Percentiles rank a stretch among this genome's conserved stretches.
These are phyloP conservation scores for Heliconius hermathena DNA, from an alignment of 1,140 invertebrate species.

Conservation along the genomic window DNA sequence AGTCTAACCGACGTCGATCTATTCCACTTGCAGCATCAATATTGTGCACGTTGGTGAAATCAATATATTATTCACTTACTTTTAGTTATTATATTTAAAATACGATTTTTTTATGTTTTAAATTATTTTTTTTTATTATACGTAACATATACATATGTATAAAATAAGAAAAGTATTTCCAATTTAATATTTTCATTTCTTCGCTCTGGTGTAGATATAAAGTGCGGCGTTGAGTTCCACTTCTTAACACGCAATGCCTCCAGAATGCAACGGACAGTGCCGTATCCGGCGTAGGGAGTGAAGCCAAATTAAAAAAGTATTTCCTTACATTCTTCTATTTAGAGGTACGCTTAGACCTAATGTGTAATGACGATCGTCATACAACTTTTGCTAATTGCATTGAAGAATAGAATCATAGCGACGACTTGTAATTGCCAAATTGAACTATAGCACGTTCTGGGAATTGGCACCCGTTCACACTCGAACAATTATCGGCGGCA, in stretches of 20 bases:
- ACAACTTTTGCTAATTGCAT: not conserved
- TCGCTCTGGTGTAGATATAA: too few species aligned
- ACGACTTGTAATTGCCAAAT: constrained; percentile 61
- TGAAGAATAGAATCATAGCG: constrained; percentile 47
- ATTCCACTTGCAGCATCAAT: constrained; percentile 24
- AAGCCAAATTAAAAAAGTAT: not conserved
- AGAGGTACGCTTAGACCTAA: not conserved
- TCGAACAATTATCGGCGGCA: constrained; percentile 69
- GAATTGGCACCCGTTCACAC: constrained; percentile 67
- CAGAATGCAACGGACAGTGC: too few species aligned
- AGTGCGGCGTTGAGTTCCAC: too few species aligned
- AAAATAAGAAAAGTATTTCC: too few species aligned
- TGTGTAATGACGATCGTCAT: not conserved
- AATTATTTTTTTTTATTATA: too few species aligned
- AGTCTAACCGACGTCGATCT: constrained; percentile 33
- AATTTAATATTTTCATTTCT: too few species aligned
- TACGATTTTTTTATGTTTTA: not conserved
- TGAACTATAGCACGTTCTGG: constrained; percentile 51
- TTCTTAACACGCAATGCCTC: too few species aligned
- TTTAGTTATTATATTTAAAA: not conserved
- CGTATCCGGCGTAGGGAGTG: too few species aligned
- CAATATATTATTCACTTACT: not conserved
- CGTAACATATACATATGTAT: too few species aligned
- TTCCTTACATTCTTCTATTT: not conserved
- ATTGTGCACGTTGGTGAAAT: not conserved